These are phyloP conservation scores for Motacilla tschutschensis DNA, from an alignment of 2,113 vertebrate genomes.

Conservation along the genomic window DNA sequence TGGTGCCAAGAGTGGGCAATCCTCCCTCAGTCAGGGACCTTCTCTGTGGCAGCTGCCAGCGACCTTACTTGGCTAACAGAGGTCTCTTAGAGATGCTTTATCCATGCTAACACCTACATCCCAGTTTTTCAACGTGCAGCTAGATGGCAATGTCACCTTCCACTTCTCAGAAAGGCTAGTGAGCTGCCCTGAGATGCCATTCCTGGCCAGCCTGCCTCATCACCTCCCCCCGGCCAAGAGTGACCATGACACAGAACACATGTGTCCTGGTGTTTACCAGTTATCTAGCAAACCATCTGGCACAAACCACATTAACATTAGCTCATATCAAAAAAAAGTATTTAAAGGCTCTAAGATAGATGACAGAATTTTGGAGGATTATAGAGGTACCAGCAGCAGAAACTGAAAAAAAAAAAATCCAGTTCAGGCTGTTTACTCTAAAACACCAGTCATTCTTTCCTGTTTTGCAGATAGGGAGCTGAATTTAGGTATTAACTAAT, in stretches of 20 bases:
- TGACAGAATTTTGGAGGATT: neutral
- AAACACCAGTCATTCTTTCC: neutral
- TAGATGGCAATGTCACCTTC: conserved; percentile 37
- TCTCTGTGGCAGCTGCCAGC: neutral
- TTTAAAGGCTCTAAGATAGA: neutral
- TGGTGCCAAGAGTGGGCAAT: neutral
- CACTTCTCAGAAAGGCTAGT: accelerated
- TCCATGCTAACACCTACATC: neutral
- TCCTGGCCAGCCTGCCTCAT: neutral
- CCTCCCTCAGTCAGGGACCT: neutral
- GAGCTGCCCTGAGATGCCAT: neutral
- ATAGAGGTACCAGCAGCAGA: neutral
- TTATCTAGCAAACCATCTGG: neutral
- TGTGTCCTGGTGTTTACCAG: neutral
- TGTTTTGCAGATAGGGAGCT: neutral
- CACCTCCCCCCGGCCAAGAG: accelerated
- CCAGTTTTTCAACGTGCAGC: neutral
- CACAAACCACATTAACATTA: neutral
- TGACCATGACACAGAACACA: neutral
- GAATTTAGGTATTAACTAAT: neutral
- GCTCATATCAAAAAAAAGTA: neutral
- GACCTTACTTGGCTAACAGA: neutral
- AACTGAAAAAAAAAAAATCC: neutral
- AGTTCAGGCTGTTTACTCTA: neutral
- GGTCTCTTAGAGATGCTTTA: neutral